phyloP scores from a whole-genome alignment of 2,797 vertebrate species.

The Acanthornis magna region DNA sequence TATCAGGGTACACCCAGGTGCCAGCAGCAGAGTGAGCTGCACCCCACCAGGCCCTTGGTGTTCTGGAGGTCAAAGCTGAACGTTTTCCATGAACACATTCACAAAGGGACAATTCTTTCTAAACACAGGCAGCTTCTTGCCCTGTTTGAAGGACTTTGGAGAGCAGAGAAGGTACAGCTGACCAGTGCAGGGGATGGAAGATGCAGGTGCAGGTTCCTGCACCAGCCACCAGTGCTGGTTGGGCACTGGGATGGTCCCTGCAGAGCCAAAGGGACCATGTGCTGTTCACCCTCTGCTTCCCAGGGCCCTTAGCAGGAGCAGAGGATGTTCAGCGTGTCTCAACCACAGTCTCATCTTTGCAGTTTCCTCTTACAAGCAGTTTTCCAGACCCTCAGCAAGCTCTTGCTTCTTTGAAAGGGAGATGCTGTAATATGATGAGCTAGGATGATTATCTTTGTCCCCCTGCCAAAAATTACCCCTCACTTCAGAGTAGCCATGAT shows the following conservation, averaged over 20 bases:
- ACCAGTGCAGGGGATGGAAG: not conserved
- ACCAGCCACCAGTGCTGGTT: not conserved
- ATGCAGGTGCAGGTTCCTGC: not conserved
- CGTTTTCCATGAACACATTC: not conserved
- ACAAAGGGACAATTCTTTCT: not conserved
- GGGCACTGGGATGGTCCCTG: not conserved
- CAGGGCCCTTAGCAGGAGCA: not conserved
- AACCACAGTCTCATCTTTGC: not conserved
- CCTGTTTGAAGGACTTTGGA: not conserved
- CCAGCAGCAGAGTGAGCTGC: not conserved
- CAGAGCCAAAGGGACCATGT: not conserved
- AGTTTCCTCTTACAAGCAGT: not conserved
- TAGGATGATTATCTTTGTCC: not conserved
- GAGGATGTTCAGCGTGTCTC: not conserved
- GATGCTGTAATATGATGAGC: not conserved
- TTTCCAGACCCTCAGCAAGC: not conserved
- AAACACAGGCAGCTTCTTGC: not conserved
- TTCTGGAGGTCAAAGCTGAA: not conserved
- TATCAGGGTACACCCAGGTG: not conserved
- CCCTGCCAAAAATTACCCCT: not conserved
- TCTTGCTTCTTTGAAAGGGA: not conserved
- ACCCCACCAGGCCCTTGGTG: fast-evolving
- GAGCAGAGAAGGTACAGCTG: not conserved
- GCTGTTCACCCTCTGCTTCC: not conserved
- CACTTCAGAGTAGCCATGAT: not conserved